Evolutionary conservation across 2,797 vertebrate species (phyloP).

Genomic region (Alectoris magna): DNA sequence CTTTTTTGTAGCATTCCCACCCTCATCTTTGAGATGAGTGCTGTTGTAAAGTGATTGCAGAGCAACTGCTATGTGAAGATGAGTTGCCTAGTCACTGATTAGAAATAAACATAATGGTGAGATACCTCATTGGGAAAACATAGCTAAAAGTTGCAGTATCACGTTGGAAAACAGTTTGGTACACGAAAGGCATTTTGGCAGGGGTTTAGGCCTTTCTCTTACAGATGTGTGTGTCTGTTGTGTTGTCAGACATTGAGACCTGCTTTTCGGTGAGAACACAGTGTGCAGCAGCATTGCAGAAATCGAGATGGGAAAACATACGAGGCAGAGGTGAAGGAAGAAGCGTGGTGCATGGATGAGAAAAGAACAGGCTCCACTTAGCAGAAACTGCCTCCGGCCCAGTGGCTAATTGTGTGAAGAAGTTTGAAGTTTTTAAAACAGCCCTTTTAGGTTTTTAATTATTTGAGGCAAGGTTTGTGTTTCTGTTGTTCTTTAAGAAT

Average conservation of each 20-base stretch:
- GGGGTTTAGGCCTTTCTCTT: background rate
- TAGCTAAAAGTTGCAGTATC: background rate
- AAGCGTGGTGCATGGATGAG: accelerated
- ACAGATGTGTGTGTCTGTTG: background rate
- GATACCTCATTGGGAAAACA: background rate
- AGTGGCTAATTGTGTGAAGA: background rate
- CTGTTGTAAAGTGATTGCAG: accelerated
- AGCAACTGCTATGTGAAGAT: background rate
- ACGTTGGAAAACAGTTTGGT: background rate
- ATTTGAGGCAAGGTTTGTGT: background rate
- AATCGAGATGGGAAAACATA: too few relatives aligned
- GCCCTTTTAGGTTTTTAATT: background rate
- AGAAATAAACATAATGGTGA: background rate
- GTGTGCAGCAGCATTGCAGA: too few relatives aligned
- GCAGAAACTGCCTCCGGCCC: background rate
- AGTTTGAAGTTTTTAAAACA: background rate
- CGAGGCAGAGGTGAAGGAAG: background rate
- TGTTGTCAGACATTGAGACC: accelerated
- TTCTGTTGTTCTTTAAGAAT: background rate
- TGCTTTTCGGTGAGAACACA: background rate
- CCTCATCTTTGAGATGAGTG: background rate
- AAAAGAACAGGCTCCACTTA: background rate
- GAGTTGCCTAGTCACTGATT: background rate
- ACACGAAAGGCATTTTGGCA: background rate
- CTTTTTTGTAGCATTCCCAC: background rate